Evolutionary conservation across 1,140 invertebrate species (phyloP).

Genomic region (Nasonia longicornis): DNA sequence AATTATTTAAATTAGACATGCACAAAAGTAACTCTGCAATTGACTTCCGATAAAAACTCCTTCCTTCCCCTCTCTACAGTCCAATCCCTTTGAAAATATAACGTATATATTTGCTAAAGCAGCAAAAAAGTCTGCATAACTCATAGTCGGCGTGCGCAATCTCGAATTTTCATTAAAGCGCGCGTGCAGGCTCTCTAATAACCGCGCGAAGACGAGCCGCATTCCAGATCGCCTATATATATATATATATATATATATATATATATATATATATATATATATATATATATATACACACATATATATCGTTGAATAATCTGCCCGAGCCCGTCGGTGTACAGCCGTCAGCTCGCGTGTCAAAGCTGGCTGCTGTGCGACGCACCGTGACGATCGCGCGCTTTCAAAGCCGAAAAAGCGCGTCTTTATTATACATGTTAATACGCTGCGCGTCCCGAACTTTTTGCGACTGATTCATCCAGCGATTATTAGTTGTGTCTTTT

Average conservation of each 20-base stretch:
- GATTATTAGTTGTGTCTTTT: not conserved
- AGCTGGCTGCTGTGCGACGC: not conserved
- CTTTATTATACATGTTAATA: not conserved
- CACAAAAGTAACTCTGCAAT: not conserved
- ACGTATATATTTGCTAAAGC: not conserved
- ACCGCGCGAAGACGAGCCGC: not conserved
- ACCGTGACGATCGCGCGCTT: not conserved
- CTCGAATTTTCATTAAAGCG: conserved; percentile 24
- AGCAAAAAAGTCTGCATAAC: not conserved
- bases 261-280: no score
- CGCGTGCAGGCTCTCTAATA: not conserved
- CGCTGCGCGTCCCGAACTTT: not conserved
- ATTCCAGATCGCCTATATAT: not conserved
- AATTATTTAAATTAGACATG: not conserved
- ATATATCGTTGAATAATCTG: not conserved
- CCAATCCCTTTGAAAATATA: not conserved
- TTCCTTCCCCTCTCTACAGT: no score
- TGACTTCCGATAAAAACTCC: not conserved
- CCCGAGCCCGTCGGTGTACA: no score
- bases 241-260: not conserved
- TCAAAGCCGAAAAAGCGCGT: not conserved
- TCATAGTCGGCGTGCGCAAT: not conserved
- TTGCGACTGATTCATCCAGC: not conserved
- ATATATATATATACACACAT: not conserved
- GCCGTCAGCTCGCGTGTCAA: not conserved